Evolutionary conservation across 2,113 vertebrate species (phyloP), one percentile per base, ranked within the genome.

Genomic region (Siphamia tubifer): DNA sequence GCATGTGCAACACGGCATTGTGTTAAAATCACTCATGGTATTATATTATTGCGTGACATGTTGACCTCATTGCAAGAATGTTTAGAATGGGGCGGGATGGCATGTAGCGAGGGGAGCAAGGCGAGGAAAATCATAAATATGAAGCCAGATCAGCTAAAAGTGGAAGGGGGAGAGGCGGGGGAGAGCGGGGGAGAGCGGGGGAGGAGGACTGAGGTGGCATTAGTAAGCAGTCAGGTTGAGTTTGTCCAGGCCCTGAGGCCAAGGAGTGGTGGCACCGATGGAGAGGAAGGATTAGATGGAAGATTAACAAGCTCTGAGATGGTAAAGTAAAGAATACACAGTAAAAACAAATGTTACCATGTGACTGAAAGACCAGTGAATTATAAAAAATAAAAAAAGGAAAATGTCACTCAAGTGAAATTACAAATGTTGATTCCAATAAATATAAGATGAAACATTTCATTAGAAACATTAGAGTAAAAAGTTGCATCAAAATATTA

Each of bases 221-320:
- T 53, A 12, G 23, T 3, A 40, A 25, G 43, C 28, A 65, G 36
- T 30, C 62, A 51, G 3, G 39, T 39, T 68, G 70, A 81, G 21
- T 48, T 35, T 81, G 55, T 63, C 53, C 79, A 77, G 72, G 47
- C 75, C 74, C 77, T 23, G 10, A 63, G 75, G 71, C 64, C 43
- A 51, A 72, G 62, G 62, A 60, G 81, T 54, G 67, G 75, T 55
- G 57, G 73, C 63, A 68, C 67, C 65, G 43, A 57, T 30, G 30
- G 34, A 64, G 68, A 77, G 35, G 52, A 68, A 65, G 60, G 62
- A 86, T 81, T 80, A 73, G 54, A 73, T 8, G 11, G 7, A 52
- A 52, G 54, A 78, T 81, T 68, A 77, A 57, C 62, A 39, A 43
- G 42, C 40, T 56, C 40, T 56, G 38, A 30, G 19, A 51, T 11